phyloP scores from a whole-genome alignment of 92 coral and sea anemone species.

The Umimayanthus chanpuru region DNA sequence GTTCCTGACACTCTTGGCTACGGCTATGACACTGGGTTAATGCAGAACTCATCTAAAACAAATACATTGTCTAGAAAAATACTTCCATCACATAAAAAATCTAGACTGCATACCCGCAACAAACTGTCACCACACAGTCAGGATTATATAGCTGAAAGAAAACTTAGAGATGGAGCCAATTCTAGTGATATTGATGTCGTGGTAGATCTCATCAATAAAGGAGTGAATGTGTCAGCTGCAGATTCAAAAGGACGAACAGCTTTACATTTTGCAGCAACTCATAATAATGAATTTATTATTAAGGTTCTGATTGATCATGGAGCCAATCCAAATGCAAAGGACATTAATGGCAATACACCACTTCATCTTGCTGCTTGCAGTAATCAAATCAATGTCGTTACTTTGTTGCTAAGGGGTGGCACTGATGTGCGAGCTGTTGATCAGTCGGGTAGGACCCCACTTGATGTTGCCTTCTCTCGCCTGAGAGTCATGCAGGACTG shows the following conservation, averaged over 20 bases:
- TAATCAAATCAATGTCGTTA: slow-evolving; percentile 85
- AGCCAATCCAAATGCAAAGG: slow-evolving; percentile 95
- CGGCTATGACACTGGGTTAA: slow-evolving; percentile 59
- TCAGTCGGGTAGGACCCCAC: slow-evolving; percentile 89
- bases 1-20: slow-evolving; percentile 64
- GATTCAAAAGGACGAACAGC: slow-evolving; percentile 96
- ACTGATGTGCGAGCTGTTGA: slow-evolving; percentile 83
- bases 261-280: slow-evolving; percentile 93
- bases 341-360: slow-evolving; percentile 95
- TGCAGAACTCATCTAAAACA: slow-evolving; percentile 50
- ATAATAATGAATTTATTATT: slow-evolving; percentile 76
- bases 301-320: slow-evolving; percentile 75
- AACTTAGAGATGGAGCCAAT: slow-evolving; percentile 86
- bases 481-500: slow-evolving; percentile 80
- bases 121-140: slow-evolving; percentile 71
- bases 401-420: slow-evolving; percentile 87
- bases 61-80: slow-evolving; percentile 67
- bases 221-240: slow-evolving; percentile 81
- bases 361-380: slow-evolving; percentile 97
- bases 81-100: slow-evolving; percentile 76
- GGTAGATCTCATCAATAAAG: slow-evolving; percentile 75
- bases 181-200: slow-evolving; percentile 61
- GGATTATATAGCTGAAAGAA: slow-evolving; percentile 68
- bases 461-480: slow-evolving; percentile 87
- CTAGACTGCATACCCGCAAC: slow-evolving; percentile 59